Conservation (phyloP, 2,113 vertebrate species). For the Myotis lucifugus region DNA sequence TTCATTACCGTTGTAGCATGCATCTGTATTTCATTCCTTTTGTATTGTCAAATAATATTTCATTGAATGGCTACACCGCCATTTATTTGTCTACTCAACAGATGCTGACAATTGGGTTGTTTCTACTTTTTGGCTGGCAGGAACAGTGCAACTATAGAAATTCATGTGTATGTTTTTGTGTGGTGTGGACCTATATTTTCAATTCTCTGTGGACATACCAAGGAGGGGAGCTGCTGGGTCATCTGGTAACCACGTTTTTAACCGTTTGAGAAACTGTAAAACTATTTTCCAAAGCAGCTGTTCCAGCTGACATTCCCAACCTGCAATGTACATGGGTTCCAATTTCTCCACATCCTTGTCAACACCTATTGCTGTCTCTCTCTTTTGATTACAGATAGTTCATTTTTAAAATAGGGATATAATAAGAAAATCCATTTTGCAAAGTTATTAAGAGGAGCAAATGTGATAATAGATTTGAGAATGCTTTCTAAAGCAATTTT, state of each 20-base stretch:
- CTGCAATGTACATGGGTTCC: neutral
- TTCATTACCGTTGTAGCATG: neutral
- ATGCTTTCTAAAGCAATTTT: conserved; percentile 37
- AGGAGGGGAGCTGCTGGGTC: neutral
- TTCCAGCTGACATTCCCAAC: neutral
- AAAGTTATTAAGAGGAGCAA: conserved; percentile 26
- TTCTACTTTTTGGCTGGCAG: neutral
- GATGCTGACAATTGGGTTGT: neutral
- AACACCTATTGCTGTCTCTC: neutral
- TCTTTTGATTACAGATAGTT: conserved; percentile 31
- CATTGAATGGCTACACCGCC: neutral
- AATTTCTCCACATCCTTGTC: neutral
- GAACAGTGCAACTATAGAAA: neutral
- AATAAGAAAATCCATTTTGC: conserved; percentile 11
- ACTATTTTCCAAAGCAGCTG: neutral
- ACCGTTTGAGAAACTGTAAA: neutral
- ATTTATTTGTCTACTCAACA: neutral
- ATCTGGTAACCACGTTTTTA: neutral
- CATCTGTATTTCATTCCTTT: neutral
- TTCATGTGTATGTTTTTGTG: neutral
- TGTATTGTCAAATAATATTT: neutral
- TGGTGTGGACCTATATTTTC: neutral
- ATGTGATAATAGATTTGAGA: neutral
- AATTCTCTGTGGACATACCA: neutral
- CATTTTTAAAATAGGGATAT: neutral